Conservation (phyloP, 2,888 invertebrate genomes). For the Lottia gigantea region DNA sequence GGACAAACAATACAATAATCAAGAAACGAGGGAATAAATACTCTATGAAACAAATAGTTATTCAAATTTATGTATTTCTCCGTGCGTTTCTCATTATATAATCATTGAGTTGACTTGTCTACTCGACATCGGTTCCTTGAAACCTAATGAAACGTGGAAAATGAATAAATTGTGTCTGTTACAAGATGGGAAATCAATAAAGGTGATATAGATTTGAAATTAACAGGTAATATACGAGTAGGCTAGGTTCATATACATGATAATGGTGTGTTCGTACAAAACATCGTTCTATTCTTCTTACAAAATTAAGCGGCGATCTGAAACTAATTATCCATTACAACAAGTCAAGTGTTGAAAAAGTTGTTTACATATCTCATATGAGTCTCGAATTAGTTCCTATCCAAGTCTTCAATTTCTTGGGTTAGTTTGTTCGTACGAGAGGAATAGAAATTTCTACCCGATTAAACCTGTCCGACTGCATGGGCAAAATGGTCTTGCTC, state of each 20-base stretch:
- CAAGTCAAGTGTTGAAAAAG: no score
- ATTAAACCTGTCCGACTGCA: no score
- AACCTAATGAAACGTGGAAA: conserved; percentile 1
- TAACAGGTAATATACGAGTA: not conserved
- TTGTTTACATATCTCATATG: no score
- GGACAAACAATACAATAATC: not conserved
- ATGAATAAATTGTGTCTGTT: not conserved
- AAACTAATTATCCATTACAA: no score
- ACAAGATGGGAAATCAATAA: not conserved
- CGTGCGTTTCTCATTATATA: not conserved
- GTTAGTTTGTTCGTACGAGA: no score
- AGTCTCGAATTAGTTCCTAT: no score
- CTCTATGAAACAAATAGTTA: conserved; percentile 7
- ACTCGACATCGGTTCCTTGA: not conserved
- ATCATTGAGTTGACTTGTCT: conserved; percentile 5
- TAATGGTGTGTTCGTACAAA: not conserved
- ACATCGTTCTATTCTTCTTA: not conserved
- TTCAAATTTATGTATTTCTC: not conserved
- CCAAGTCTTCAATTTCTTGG: no score
- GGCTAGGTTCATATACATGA: not conserved
- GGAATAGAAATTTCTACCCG: no score
- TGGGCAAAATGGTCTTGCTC: no score
- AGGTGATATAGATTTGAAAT: not conserved
- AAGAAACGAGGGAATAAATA: conserved; percentile 5
- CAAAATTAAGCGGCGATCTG: no score